Conservation (phyloP, 2,113 vertebrate genomes). For the Spizaetus ornatus region DNA sequence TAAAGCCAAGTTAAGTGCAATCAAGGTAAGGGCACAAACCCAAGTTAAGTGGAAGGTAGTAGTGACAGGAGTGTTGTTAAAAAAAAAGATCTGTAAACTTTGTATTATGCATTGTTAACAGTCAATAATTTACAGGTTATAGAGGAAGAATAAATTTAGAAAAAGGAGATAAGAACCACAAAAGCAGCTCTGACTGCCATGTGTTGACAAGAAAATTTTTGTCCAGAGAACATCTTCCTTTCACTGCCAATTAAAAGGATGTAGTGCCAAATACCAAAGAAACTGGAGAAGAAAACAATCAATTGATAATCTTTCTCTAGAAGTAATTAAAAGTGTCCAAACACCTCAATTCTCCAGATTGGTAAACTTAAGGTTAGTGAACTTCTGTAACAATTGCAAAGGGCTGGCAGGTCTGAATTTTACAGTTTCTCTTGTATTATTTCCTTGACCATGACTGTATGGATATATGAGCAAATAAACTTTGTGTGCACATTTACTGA, state of each 20-base stretch:
- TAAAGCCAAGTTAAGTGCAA: background rate
- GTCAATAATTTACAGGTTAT: background rate
- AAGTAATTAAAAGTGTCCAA: background rate
- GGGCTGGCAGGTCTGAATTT: background rate
- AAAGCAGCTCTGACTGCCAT: background rate
- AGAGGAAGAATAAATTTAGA: background rate
- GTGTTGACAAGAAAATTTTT: background rate
- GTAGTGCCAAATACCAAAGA: background rate
- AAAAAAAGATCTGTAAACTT: background rate
- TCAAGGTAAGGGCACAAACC: background rate
- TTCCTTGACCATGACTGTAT: background rate
- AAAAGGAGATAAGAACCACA: background rate
- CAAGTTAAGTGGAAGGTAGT: background rate
- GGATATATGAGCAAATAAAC: background rate
- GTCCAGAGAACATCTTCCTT: background rate
- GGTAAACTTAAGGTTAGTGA: background rate
- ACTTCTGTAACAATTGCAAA: background rate
- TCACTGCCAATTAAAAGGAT: background rate
- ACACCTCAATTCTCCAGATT: background rate
- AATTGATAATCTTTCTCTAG: background rate
- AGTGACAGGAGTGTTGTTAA: background rate
- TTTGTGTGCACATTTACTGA: background rate
- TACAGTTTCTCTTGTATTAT: background rate
- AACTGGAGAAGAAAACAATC: background rate
- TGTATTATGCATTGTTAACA: background rate